Percentiles rank a stretch among this genome's conserved stretches.
phyloP scores from a whole-genome alignment of 1,140 invertebrate genomes.

The Notospermus geniculatus region DNA sequence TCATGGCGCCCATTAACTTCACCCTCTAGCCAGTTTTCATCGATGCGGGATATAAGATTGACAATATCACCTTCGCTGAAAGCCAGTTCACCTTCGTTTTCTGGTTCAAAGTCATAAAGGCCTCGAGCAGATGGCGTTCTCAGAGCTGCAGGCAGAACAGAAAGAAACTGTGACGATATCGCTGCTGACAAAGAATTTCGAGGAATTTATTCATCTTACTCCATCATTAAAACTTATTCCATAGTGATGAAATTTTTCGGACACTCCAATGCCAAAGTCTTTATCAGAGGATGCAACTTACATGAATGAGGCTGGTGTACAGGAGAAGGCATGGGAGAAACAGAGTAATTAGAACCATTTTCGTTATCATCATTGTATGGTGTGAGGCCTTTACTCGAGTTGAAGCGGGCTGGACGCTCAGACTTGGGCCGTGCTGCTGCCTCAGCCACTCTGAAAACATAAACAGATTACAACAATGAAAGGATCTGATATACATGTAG shows the following conservation, averaged over 20 bases:
- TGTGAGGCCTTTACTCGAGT: background rate
- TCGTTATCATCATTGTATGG: constrained; percentile 4
- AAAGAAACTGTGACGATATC: no score
- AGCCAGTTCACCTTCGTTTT: constrained; percentile 92
- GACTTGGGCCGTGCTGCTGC: constrained; percentile 81
- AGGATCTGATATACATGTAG: no score
- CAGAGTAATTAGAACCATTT: background rate
- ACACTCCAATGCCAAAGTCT: background rate
- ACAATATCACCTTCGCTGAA: constrained; percentile 96
- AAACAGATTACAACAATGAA: no score
- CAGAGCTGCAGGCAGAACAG: constrained; percentile 47
- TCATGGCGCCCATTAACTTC: constrained; percentile 45
- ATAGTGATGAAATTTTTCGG: no score
- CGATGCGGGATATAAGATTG: constrained; percentile 84
- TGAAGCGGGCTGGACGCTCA: constrained; percentile 57
- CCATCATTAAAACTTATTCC: no score
- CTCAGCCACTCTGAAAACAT: constrained; percentile 77
- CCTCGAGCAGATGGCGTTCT: constrained; percentile 74
- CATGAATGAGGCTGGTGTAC: constrained; percentile 4
- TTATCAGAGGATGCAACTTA: background rate
- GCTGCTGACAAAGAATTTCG: no score
- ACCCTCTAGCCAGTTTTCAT: constrained; percentile 73
- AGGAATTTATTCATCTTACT: no score
- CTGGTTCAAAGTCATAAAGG: constrained; percentile 96
- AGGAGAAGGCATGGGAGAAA: constrained; percentile 4